Evolutionary conservation across 2,797 vertebrate species (phyloP).

Genomic region (Clarias laeviceps): DNA sequence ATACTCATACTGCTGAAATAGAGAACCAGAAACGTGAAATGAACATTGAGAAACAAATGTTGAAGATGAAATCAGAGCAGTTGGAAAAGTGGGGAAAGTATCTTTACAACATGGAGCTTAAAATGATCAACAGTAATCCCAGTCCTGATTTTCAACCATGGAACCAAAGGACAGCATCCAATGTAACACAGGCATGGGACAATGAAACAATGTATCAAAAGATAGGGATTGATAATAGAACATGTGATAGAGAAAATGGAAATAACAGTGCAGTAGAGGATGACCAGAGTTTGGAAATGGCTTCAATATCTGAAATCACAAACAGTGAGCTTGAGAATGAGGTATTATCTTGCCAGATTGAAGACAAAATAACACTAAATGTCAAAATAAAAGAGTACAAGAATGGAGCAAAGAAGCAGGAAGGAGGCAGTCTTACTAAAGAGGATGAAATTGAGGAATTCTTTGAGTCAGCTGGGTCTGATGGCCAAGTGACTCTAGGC

Average conservation of each 20-base stretch:
- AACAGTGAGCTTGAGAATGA: not conserved
- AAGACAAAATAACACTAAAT: conserved; percentile 23
- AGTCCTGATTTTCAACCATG: conserved; percentile 52
- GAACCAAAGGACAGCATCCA: conserved; percentile 15
- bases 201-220: conserved; percentile 47
- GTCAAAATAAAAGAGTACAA: not conserved
- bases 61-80: conserved; percentile 63
- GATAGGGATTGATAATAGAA: conserved; percentile 34
- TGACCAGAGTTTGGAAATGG: conserved; percentile 17
- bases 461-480: conserved; percentile 37
- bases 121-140: conserved; percentile 60
- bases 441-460: conserved; percentile 31
- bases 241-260: not conserved
- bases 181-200: conserved; percentile 49
- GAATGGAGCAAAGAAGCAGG: not conserved
- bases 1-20: conserved; percentile 36
- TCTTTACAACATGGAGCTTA: conserved; percentile 67
- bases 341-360: not conserved
- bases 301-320: conserved; percentile 3
- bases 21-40: conserved; percentile 49
- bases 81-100: conserved; percentile 71
- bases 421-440: not conserved
- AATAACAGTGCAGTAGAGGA: not conserved
- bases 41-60: conserved; percentile 62
- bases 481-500: conserved; percentile 15